Evolutionary conservation across 92 coral and sea anemone species (phyloP), one percentile per base, ranked within the genome.

Genomic region (Micromussa lordhowensis): DNA sequence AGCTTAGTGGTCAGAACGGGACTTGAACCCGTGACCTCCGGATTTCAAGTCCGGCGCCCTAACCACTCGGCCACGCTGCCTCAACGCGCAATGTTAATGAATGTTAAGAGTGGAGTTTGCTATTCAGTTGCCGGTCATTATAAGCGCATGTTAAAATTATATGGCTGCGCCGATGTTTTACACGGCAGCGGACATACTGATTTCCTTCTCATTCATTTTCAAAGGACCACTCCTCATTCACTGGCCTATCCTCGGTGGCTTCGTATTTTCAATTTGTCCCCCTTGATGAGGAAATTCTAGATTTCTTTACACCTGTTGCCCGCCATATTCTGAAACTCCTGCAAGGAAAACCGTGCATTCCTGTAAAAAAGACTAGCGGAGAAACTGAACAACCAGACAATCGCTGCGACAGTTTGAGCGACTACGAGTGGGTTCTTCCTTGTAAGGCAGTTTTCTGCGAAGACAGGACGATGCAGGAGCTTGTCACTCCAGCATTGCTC

Each of bases 221-320:
- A 21, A 53, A 96, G 99, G 82, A 74, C 18, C 99, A 96, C 76
- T 91, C 92, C 34, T 86, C 85, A 29, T 93, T 96, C 74, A 22
- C 91, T 35, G 98, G 98, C 21, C 89, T 96, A 28, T 84, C 96
- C 38, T 91, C 96, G 18, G 77, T 95, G 69, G 91, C 90, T 84
- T 85, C 90, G 32, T 94, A 91, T 77, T 90, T 96, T 40, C 98
- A 95, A 51, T 96, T 93, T 76, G 96, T 96, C 22, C 99, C 99
- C 18, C 89, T 96, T 79, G 96, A 96, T 63, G 95, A 96, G 24
- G 99, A 96, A 91, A 95, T 96, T 29, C 69, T 91, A 58, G 98
- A 93, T 75, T 96, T 96, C 87, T 96, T 96, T 71, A 86, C 93
- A 53, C 99, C 99, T 48, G 98, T 96, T 31, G 96, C 99, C 12